phyloP scores from a whole-genome alignment of 2,797 vertebrate species.

The Sebastes paucispinis region DNA sequence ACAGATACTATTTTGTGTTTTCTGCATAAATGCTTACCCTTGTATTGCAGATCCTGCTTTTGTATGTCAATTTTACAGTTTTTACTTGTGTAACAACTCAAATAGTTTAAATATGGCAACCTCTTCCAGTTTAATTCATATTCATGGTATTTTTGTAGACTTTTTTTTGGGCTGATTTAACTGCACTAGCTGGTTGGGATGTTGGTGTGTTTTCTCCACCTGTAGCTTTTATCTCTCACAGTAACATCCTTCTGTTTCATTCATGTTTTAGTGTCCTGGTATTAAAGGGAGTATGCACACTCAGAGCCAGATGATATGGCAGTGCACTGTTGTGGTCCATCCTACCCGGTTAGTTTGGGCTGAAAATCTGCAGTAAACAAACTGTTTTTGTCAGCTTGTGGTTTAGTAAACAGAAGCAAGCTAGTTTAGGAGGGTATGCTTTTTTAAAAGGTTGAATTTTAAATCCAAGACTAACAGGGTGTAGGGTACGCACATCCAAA shows the following conservation, averaged over 20 bases:
- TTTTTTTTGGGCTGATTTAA: not conserved
- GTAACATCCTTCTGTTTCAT: not conserved
- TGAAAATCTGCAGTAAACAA: not conserved
- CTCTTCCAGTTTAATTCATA: not conserved
- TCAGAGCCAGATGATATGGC: no score
- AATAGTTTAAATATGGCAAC: not conserved
- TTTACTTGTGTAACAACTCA: not conserved
- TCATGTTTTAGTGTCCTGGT: not conserved
- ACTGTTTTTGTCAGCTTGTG: no score
- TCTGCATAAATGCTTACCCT: not conserved
- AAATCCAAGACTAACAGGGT: not conserved
- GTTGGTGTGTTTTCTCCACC: not conserved
- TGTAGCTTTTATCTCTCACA: not conserved
- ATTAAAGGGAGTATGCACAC: not conserved
- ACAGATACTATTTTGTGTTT: not conserved
- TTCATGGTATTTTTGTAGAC: no score
- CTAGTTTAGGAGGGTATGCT: not conserved
- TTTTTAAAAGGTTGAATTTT: not conserved
- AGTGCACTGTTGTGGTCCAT: not conserved
- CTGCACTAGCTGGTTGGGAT: not conserved
- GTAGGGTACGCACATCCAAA: no score
- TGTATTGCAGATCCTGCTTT: not conserved
- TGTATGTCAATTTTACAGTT: not conserved
- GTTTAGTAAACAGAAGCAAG: no score
- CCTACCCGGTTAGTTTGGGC: not conserved